phyloP scores from a whole-genome alignment of 1,140 invertebrate species.

The Temnothorax nylanderi region DNA sequence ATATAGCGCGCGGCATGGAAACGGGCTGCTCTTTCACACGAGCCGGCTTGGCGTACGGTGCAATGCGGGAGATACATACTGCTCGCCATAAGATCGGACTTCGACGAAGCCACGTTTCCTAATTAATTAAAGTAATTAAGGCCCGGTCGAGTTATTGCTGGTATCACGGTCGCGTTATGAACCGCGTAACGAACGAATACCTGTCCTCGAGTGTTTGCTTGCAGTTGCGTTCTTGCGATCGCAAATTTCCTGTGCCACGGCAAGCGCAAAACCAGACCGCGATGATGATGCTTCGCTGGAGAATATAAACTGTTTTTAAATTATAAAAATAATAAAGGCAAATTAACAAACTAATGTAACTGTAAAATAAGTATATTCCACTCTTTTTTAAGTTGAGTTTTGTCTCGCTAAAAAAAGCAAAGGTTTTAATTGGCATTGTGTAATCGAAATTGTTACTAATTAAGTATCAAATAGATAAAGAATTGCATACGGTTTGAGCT shows the following conservation, averaged over 20 bases:
- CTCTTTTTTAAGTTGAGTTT: background rate
- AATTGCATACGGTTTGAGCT: background rate
- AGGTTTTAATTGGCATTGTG: background rate
- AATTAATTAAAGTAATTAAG: conserved; percentile 85
- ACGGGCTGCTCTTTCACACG: conserved; percentile 31
- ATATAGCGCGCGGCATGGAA: conserved; percentile 13
- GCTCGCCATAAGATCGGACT: conserved; percentile 80
- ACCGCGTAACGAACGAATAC: conserved; percentile 77
- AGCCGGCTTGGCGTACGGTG: conserved; percentile 20
- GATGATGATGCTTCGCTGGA: background rate
- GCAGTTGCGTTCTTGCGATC: conserved; percentile 22
- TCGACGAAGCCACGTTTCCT: conserved; percentile 81
- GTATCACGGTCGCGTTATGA: conserved; percentile 77
- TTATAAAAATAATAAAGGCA: background rate
- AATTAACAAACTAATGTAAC: background rate
- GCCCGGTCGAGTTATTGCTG: conserved; percentile 81
- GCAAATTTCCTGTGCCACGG: conserved; percentile 33
- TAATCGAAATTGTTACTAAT: background rate
- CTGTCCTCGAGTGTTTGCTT: conserved; percentile 66
- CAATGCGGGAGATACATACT: conserved; percentile 73
- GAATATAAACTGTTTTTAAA: background rate
- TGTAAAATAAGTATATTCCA: background rate
- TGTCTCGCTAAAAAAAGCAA: background rate
- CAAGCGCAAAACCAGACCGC: background rate
- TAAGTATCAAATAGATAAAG: background rate